Conservation (phyloP, 2,888 invertebrate genomes). For the Philereme vetulata region DNA sequence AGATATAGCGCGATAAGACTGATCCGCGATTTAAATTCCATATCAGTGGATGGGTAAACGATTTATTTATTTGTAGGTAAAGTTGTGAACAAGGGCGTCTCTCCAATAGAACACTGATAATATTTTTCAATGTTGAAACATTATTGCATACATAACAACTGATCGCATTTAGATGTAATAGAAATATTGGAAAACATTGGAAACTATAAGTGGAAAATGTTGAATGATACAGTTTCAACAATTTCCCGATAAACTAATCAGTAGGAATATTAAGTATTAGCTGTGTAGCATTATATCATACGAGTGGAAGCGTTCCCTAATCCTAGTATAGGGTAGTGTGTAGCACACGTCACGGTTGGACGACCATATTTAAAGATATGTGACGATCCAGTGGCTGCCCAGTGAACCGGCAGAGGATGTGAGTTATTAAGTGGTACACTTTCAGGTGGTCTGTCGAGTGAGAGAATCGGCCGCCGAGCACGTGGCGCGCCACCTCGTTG, state of each 20-base stretch:
- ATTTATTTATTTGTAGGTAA: neutral
- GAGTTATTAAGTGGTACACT: slow-evolving; percentile 83
- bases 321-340: slow-evolving; percentile 45
- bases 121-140: too few relatives aligned
- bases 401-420: slow-evolving; percentile 81
- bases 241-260: neutral
- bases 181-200: too few relatives aligned
- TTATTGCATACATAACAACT: too few relatives aligned
- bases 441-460: slow-evolving; percentile 83
- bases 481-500: slow-evolving; percentile 28
- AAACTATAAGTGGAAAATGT: too few relatives aligned
- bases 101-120: neutral
- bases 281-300: slow-evolving; percentile 9
- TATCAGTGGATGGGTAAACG: neutral
- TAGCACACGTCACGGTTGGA: slow-evolving; percentile 67
- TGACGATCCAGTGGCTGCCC: slow-evolving; percentile 81
- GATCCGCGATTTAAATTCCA: neutral
- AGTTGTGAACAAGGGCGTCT: neutral
- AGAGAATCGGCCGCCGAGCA: slow-evolving; percentile 65
- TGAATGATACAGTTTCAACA: neutral
- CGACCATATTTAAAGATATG: slow-evolving; percentile 82
- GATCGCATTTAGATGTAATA: too few relatives aligned
- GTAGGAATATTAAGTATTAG: neutral
- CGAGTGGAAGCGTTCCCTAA: slow-evolving; percentile 29
- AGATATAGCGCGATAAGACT: too few relatives aligned